Evolutionary conservation across 1,140 invertebrate genomes (phyloP), one percentile per base, ranked within the genome.

Genomic region (Magallana gigas): DNA sequence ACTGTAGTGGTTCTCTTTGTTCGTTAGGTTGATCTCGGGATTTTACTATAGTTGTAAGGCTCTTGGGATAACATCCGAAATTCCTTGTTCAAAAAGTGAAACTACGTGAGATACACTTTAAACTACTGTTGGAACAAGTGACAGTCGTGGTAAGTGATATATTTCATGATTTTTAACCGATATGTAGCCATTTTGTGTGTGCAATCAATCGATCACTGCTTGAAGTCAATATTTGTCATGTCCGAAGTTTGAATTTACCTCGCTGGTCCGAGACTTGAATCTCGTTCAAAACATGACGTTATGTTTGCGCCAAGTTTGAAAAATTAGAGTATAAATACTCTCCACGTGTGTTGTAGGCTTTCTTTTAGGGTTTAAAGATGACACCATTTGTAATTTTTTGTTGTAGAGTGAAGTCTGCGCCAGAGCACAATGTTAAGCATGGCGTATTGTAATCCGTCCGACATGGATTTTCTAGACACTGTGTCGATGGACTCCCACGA

Each of bases 1-100:
- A 93, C 92, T 87, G 85, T 90, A 88, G 90, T 91, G 90, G 87
- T 82, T 90, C 92, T 91, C 92, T 92, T 93, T 92, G 92, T 93
- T 90, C 87, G 88, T 60, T 88, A 86, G 89, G 89, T 88, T 89
- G 89, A 91, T 90, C 91, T 91, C 88, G 83, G 89, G 91, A 90
- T 91, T 91, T 90, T 91, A 91, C 90, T 88, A 92, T 90, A 89
- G 88, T 89, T 62, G 68, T 76, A 29, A 29, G 68, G 68, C 68
- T 76, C 23, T 12, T 23, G 68, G 68, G 23, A 76, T 36, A 76
- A 23, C 23, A 76, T 76, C 23, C 68, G 68, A 76, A 76, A 76
- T 76, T 76, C 68, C 68, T 76, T 76, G 23, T 76, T 18, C 12
- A 11, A 76, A 76, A 76, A 23, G 18, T 76, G 68, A 76, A 76